A percentile compares a stretch with the other conserved stretches of the same genome.
Conservation (phyloP, 2,888 invertebrate genomes). For the Troides aeacus region DNA sequence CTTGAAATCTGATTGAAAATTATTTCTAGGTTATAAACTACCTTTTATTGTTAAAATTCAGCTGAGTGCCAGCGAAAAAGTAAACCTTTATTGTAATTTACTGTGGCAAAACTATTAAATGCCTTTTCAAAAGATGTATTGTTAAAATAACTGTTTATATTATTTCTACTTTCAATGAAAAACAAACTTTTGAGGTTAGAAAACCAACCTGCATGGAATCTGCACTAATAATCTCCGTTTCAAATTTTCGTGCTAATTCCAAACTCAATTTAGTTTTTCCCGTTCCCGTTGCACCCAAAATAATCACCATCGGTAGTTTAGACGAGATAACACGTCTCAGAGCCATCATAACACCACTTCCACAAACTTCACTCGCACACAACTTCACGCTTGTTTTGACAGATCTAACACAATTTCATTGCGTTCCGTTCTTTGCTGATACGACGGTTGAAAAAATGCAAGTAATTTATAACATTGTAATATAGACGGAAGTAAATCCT, state of each 20-base stretch:
- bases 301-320: constrained; percentile 87
- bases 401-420: constrained; percentile 27
- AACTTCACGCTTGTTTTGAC: constrained; percentile 68
- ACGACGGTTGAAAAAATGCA: constrained; percentile 7
- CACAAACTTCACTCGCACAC: constrained; percentile 62
- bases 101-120: too few species aligned
- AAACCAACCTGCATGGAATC: constrained; percentile 97
- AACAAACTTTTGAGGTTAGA: constrained; percentile 12
- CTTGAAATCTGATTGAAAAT: too few species aligned
- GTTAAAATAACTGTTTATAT: too few species aligned
- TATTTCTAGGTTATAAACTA: too few species aligned
- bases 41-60: too few species aligned
- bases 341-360: constrained; percentile 58
- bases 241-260: constrained; percentile 91
- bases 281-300: constrained; percentile 97
- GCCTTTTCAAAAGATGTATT: too few species aligned
- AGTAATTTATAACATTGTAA: neutral
- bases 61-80: too few species aligned
- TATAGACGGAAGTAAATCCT: neutral
- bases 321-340: constrained; percentile 62
- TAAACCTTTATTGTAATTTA: too few species aligned
- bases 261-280: constrained; percentile 98
- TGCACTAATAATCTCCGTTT: constrained; percentile 96
- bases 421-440: constrained; percentile 37
- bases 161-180: neutral